Percentiles rank a stretch among this genome's conserved stretches.
Evolutionary conservation across 2,797 vertebrate species (phyloP).

Genomic region (Coluber constrictor): DNA sequence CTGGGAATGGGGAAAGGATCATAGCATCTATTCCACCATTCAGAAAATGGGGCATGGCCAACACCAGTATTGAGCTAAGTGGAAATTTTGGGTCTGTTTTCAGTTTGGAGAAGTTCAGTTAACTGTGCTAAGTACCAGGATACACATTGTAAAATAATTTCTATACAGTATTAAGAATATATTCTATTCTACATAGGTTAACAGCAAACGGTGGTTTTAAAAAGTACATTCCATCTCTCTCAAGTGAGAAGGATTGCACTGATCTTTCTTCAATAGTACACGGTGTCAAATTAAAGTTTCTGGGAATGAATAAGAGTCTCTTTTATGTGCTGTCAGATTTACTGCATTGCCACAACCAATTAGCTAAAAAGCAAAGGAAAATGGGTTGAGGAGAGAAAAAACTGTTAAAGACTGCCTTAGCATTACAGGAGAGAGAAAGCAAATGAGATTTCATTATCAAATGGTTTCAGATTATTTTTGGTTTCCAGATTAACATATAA

Average conservation of each 20-base stretch:
- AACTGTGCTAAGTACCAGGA: not conserved
- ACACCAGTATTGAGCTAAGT: not conserved
- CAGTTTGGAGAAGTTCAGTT: not conserved
- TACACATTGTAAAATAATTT: not conserved
- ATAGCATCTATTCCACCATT: not conserved
- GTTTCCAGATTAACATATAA: not conserved
- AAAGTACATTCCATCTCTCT: not conserved
- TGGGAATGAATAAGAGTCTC: not conserved
- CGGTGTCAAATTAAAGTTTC: constrained; percentile 2
- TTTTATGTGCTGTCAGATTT: not conserved
- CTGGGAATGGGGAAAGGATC: not conserved
- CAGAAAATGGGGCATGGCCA: not conserved
- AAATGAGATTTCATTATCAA: not conserved
- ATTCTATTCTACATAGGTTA: not conserved
- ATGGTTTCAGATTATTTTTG: not conserved
- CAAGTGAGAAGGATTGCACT: not conserved
- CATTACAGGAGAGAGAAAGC: not conserved
- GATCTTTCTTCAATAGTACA: not conserved
- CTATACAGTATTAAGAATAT: not conserved
- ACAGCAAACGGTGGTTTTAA: not conserved
- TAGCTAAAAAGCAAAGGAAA: not conserved
- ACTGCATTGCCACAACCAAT: not conserved
- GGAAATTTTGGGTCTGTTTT: not conserved
- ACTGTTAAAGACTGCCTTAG: not conserved
- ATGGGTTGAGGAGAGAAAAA: not conserved